A percentile compares a stretch with the other conserved stretches of the same genome.
Evolutionary conservation across 2,113 vertebrate genomes (phyloP).

Genomic region (Syngnathus floridae): DNA sequence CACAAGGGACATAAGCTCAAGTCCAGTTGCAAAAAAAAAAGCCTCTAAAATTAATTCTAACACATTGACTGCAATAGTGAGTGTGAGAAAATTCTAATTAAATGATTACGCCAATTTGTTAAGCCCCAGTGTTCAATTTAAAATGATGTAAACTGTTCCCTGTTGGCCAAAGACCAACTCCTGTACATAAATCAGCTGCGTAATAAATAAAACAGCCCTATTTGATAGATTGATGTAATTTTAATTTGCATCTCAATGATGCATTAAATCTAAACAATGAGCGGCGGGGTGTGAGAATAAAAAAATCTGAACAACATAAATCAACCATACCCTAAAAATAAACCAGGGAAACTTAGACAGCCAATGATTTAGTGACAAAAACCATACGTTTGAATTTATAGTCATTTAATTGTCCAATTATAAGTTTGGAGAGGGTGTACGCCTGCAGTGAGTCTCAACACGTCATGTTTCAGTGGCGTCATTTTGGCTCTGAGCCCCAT

Average conservation of each 20-base stretch:
- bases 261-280: background rate
- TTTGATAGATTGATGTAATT: background rate
- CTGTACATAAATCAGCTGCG: background rate
- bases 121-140: background rate
- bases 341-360: background rate
- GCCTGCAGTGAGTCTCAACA: conserved; percentile 19
- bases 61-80: no score
- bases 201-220: background rate
- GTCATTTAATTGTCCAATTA: background rate
- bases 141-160: background rate
- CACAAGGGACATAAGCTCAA: no score
- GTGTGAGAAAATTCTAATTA: no score
- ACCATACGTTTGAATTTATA: background rate
- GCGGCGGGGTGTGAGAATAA: background rate
- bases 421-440: no score
- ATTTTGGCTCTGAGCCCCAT: conserved; percentile 50
- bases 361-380: background rate
- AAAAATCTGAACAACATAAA: background rate
- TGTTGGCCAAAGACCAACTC: background rate
- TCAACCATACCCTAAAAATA: background rate
- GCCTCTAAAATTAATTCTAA: no score
- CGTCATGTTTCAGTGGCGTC: conserved; percentile 45
- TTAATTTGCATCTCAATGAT: background rate
- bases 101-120: background rate
- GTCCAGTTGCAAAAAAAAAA: no score